These are phyloP conservation scores for Dasyurus viverrinus DNA, from an alignment of 2,113 vertebrate genomes.

Conservation along the genomic window DNA sequence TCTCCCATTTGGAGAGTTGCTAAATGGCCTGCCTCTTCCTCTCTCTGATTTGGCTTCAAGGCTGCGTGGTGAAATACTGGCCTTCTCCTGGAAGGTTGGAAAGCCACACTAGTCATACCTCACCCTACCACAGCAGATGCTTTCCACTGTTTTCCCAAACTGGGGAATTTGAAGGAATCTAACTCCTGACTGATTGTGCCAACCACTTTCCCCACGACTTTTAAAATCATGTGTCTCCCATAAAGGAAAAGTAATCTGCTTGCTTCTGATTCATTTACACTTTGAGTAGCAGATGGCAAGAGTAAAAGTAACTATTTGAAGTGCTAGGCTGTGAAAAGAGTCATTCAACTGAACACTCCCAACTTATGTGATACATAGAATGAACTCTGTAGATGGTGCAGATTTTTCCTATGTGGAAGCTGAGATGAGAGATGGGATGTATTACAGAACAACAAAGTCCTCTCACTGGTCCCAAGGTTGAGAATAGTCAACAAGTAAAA, in stretches of 20 bases:
- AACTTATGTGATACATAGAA: slow-evolving; percentile 18
- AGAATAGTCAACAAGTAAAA: not conserved
- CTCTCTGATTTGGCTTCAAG: slow-evolving; percentile 1
- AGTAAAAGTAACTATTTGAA: slow-evolving; percentile 4
- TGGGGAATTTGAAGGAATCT: slow-evolving; percentile 8
- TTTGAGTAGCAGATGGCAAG: slow-evolving; percentile 13
- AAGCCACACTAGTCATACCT: not conserved
- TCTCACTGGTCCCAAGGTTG: slow-evolving; percentile 12
- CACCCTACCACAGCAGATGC: slow-evolving; percentile 36
- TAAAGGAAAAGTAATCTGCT: slow-evolving; percentile 22
- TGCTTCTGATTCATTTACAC: slow-evolving; percentile 52
- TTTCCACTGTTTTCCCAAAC: slow-evolving; percentile 1
- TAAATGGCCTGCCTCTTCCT: not conserved
- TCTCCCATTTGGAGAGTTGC: slow-evolving; percentile 1
- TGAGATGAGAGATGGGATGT: not conserved
- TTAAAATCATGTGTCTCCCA: slow-evolving; percentile 62
- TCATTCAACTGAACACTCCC: slow-evolving; percentile 32
- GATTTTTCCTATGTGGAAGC: not conserved
- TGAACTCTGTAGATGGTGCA: not conserved
- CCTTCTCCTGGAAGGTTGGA: not conserved
- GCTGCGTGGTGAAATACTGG: not conserved
- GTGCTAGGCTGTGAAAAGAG: slow-evolving; percentile 42
- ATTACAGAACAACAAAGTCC: slow-evolving; percentile 18
- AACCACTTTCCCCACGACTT: slow-evolving; percentile 21
- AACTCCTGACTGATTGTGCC: not conserved